phyloP scores from a whole-genome alignment of 2,113 vertebrate species.

The Pelusios castaneus region DNA sequence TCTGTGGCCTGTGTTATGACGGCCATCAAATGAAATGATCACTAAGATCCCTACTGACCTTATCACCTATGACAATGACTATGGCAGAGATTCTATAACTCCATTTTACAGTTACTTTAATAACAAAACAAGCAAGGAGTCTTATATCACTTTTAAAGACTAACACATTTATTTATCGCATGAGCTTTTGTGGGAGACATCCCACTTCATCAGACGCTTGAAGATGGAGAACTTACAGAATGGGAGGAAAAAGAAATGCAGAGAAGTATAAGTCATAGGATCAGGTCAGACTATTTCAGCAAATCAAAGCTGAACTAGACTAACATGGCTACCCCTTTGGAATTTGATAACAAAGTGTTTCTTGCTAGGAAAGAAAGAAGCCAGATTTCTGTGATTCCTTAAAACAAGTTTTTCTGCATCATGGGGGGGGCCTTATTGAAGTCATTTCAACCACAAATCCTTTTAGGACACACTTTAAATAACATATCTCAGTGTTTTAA shows the following conservation, averaged over 20 bases:
- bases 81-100: background rate
- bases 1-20: background rate
- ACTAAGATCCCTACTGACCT: background rate
- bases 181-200: too few species aligned
- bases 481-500: background rate
- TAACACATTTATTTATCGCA: too few species aligned
- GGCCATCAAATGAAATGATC: background rate
- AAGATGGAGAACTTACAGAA: too few species aligned
- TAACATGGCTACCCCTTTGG: too few species aligned
- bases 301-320: too few species aligned
- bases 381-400: background rate
- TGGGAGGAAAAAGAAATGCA: too few species aligned
- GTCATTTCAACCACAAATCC: background rate
- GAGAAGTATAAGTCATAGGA: too few species aligned
- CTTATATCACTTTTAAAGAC: too few species aligned
- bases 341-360: background rate
- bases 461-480: background rate
- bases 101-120: background rate
- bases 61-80: background rate
- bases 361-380: background rate
- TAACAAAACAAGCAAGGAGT: background rate
- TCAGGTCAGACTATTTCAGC: too few species aligned
- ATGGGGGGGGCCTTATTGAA: rapidly evolving
- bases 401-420: background rate
- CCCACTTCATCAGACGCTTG: too few species aligned